Percentiles rank a stretch among this genome's conserved stretches.
phyloP scores from a whole-genome alignment of 2,888 invertebrate genomes.

The Phrixothrix hirtus region DNA sequence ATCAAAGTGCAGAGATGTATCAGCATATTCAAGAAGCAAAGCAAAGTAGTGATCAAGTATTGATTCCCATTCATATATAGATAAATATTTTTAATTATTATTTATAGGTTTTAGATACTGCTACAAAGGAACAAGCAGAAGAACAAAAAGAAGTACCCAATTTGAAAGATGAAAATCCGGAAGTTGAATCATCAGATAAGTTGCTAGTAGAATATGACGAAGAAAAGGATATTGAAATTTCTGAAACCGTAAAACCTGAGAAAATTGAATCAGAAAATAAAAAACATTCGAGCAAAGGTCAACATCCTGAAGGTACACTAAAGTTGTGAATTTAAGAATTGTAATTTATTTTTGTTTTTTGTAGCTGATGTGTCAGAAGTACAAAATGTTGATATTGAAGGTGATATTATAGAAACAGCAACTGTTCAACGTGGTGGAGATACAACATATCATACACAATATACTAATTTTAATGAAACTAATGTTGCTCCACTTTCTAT shows the following conservation, averaged over 20 bases:
- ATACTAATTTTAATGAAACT: slow-evolving; percentile 41
- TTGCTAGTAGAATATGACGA: slow-evolving; percentile 50
- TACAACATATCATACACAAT: slow-evolving; percentile 75
- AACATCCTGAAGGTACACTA: slow-evolving; percentile 49
- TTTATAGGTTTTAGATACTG: slow-evolving; percentile 67
- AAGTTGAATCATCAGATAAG: slow-evolving; percentile 61
- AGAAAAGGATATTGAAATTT: slow-evolving; percentile 48
- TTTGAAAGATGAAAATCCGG: slow-evolving; percentile 63
- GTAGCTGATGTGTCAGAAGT: slow-evolving; percentile 49
- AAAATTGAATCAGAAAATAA: slow-evolving; percentile 56
- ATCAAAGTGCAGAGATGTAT: slow-evolving; percentile 61
- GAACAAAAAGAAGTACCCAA: slow-evolving; percentile 58
- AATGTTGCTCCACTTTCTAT: slow-evolving; percentile 41
- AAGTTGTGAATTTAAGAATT: no score
- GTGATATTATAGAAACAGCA: slow-evolving; percentile 70
- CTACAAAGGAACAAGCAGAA: slow-evolving; percentile 82
- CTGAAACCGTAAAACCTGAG: slow-evolving; percentile 52
- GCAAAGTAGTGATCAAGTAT: slow-evolving; percentile 71
- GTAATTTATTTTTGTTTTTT: not conserved
- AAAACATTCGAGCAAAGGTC: slow-evolving; percentile 58
- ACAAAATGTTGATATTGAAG: slow-evolving; percentile 69
- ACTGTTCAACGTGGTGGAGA: slow-evolving; percentile 70
- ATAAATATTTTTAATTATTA: slow-evolving; percentile 16
- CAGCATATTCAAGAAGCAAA: slow-evolving; percentile 84
- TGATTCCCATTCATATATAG: no score